phyloP scores from a whole-genome alignment of 2,797 vertebrate species.

The Coregonus ussuriensis region DNA sequence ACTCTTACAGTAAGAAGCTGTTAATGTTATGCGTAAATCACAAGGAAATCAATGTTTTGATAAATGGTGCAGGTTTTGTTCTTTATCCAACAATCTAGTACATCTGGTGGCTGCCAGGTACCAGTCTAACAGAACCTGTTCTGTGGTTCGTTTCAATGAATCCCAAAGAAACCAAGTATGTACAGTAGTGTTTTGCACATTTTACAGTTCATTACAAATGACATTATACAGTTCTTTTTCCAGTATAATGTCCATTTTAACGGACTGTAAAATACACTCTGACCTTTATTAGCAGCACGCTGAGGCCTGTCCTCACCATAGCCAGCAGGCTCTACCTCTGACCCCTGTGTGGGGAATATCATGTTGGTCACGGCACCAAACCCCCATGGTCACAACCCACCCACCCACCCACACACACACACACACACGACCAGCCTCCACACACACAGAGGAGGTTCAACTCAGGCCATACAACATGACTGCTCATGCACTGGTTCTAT shows the following conservation, averaged over 20 bases:
- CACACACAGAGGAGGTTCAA: neutral
- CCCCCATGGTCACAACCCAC: neutral
- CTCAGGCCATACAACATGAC: neutral
- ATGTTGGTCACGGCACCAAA: neutral
- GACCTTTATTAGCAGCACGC: constrained; percentile 6
- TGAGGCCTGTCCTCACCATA: neutral
- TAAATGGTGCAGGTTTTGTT: neutral
- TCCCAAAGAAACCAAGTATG: neutral
- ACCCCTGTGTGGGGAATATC: too few species aligned
- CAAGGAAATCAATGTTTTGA: neutral
- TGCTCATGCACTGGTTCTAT: neutral
- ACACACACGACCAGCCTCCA: too few species aligned
- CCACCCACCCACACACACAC: neutral
- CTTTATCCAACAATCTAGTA: neutral
- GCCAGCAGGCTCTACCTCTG: too few species aligned
- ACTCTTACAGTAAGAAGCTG: neutral
- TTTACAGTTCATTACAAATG: too few species aligned
- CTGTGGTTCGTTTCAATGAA: neutral
- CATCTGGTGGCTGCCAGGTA: neutral
- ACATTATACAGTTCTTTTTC: neutral
- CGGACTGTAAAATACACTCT: neutral
- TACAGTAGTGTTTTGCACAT: neutral
- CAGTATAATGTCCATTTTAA: neutral
- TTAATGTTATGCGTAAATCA: neutral
- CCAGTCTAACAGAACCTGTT: neutral